Conservation (phyloP, 2,888 invertebrate species). For the Steinernema scapterisci region DNA sequence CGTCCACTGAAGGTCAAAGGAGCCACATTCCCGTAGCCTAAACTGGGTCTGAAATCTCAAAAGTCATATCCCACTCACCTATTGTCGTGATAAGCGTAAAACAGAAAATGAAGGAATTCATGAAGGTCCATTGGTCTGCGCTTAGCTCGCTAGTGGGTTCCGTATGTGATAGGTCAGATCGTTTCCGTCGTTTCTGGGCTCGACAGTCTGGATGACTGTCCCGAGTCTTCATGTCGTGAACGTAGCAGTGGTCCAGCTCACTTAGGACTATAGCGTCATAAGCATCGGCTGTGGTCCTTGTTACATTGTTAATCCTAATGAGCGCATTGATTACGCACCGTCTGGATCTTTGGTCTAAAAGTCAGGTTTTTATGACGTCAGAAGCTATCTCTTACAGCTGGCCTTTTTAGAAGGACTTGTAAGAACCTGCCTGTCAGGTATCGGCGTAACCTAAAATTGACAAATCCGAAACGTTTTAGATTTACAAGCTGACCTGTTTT, state of each 20-base stretch:
- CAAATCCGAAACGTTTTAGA: too few species aligned
- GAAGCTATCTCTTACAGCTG: too few species aligned
- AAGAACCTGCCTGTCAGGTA: too few species aligned
- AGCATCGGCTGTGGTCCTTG: too few species aligned
- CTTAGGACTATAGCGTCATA: too few species aligned
- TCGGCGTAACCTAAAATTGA: too few species aligned
- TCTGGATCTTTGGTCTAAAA: too few species aligned
- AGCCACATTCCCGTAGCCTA: slow-evolving; percentile 58
- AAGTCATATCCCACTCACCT: slow-evolving; percentile 35
- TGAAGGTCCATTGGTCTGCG: slow-evolving; percentile 42
- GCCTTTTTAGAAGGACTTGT: too few species aligned
- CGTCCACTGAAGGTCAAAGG: slow-evolving; percentile 53
- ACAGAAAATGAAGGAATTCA: slow-evolving; percentile 55
- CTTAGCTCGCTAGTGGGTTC: neutral
- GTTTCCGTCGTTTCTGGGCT: neutral
- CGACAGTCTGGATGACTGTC: neutral
- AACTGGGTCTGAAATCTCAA: neutral
- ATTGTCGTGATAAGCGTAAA: slow-evolving; percentile 59
- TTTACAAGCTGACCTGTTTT: too few species aligned
- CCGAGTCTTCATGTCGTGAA: neutral
- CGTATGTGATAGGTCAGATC: neutral
- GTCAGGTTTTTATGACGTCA: too few species aligned
- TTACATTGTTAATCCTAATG: too few species aligned
- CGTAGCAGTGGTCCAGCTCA: neutral
- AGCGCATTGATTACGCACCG: too few species aligned